phyloP scores from a whole-genome alignment of 2,797 vertebrate species.

The Artibeus lituratus region DNA sequence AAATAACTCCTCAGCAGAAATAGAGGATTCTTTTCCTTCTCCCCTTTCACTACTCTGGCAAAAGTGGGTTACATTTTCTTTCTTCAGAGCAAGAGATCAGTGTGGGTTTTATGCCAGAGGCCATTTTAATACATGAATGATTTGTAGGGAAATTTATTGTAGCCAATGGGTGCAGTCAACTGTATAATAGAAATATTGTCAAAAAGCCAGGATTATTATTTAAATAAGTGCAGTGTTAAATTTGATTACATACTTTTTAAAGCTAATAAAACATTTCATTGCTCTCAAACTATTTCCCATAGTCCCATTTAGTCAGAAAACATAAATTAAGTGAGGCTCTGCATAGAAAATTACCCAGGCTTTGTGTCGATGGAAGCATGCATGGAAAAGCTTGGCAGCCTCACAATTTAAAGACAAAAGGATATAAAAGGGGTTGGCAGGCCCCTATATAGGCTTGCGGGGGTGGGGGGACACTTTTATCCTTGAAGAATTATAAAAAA shows the following conservation, averaged over 20 bases:
- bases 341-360: constrained; percentile 55
- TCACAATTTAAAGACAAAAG: constrained; percentile 17
- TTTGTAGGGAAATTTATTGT: constrained; percentile 78
- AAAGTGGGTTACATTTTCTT: constrained; percentile 49
- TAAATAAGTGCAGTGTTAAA: constrained; percentile 78
- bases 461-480: constrained; percentile 23
- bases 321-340: constrained; percentile 60
- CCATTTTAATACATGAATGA: constrained; percentile 74
- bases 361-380: constrained; percentile 48
- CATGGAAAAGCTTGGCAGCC: constrained; percentile 10
- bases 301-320: constrained; percentile 64
- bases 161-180: constrained; percentile 75
- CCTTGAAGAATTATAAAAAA: constrained; percentile 2
- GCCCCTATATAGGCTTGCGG: background rate
- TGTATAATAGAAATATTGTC: constrained; percentile 77
- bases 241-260: constrained; percentile 73
- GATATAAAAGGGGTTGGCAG: constrained; percentile 26
- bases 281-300: constrained; percentile 72
- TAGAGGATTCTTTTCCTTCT: background rate
- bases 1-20: constrained; percentile 41
- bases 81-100: constrained; percentile 54
- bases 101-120: constrained; percentile 60
- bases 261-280: constrained; percentile 75
- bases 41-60: constrained; percentile 35
- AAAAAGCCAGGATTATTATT: constrained; percentile 75